Evolutionary conservation across 2,888 invertebrate species (phyloP).

Genomic region (Dicyrtomina minuta): DNA sequence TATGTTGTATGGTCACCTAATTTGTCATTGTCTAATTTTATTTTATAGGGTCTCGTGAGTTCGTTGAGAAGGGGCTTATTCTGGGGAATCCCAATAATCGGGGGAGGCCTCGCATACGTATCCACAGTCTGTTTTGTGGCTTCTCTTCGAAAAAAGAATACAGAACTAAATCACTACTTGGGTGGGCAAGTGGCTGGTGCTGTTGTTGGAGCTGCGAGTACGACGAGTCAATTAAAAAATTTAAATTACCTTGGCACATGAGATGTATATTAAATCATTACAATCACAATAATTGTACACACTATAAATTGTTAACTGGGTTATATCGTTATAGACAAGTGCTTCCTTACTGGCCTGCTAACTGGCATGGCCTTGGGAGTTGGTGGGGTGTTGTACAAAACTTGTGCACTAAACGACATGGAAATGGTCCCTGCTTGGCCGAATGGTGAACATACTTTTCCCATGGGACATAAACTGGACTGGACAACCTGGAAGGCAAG

Average conservation of each 20-base stretch:
- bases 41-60: neutral
- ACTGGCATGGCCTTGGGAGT: slow-evolving; percentile 20
- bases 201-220: slow-evolving; percentile 41
- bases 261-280: too few relatives aligned
- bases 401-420: slow-evolving; percentile 15
- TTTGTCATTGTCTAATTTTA: neutral
- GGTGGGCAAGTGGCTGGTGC: slow-evolving; percentile 42
- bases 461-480: slow-evolving; percentile 1
- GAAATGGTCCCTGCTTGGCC: slow-evolving; percentile 20
- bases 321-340: slow-evolving; percentile 29
- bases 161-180: slow-evolving; percentile 38
- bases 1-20: neutral
- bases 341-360: slow-evolving; percentile 24
- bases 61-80: neutral
- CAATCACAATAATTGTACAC: neutral
- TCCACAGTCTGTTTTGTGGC: slow-evolving; percentile 20
- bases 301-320: neutral
- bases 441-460: neutral
- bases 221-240: slow-evolving; percentile 15
- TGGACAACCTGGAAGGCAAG: neutral
- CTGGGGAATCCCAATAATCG: slow-evolving; percentile 39
- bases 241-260: too few relatives aligned
- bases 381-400: slow-evolving; percentile 37
- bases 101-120: slow-evolving; percentile 44
- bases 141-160: slow-evolving; percentile 39